Evolutionary conservation across 92 coral and sea anemone species (phyloP).

Genomic region (Umimayanthus chanpuru): DNA sequence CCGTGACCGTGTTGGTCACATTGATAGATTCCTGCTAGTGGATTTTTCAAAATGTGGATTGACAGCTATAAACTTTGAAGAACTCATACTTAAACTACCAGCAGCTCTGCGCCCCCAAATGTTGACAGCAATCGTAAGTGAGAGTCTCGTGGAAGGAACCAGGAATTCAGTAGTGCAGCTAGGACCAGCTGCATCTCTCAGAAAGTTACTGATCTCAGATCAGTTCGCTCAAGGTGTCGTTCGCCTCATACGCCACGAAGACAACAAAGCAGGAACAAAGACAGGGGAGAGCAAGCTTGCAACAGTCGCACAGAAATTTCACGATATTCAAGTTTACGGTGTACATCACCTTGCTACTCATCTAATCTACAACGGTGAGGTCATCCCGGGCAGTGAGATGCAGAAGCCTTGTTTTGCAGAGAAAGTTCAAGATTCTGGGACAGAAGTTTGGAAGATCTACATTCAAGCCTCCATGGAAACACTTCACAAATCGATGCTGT

Average conservation of each 20-base stretch:
- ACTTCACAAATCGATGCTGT: neutral
- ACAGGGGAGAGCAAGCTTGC: conserved; percentile 29
- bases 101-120: conserved; percentile 53
- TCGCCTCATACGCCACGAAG: conserved; percentile 70
- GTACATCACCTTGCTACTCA: conserved; percentile 42
- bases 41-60: conserved; percentile 41
- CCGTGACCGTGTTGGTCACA: conserved; percentile 50
- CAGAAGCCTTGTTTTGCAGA: conserved; percentile 65
- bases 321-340: conserved; percentile 50
- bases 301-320: conserved; percentile 34
- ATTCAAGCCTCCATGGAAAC: conserved; percentile 32
- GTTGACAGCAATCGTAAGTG: conserved; percentile 60
- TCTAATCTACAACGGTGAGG: conserved; percentile 40
- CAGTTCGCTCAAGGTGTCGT: conserved; percentile 63
- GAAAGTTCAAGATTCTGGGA: conserved; percentile 25
- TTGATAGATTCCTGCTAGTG: conserved; percentile 44
- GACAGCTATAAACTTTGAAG: conserved; percentile 45
- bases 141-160: conserved; percentile 29
- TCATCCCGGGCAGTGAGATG: conserved; percentile 51
- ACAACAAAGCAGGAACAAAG: neutral
- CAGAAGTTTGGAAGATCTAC: conserved; percentile 66
- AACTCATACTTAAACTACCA: conserved; percentile 57
- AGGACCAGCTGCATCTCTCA: conserved; percentile 40
- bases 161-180: neutral
- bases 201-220: conserved; percentile 28